phyloP scores from a whole-genome alignment of 2,888 invertebrate species.

The Epiblema foenella region DNA sequence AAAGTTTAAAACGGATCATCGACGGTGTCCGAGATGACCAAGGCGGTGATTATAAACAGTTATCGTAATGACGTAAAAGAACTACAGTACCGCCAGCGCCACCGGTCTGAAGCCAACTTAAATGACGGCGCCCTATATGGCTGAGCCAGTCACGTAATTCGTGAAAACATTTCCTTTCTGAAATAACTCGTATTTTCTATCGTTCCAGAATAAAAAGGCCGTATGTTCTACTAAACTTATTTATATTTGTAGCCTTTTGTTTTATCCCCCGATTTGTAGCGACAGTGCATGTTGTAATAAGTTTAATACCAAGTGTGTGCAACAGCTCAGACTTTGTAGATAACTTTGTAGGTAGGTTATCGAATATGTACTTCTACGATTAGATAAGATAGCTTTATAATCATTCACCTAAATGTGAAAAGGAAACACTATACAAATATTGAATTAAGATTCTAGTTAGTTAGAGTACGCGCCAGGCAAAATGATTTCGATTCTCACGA shows the following conservation, averaged over 20 bases:
- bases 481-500: conserved; percentile 10
- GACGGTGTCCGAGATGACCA: conserved; percentile 56
- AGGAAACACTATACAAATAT: conserved; percentile 43
- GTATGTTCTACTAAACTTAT: conserved; percentile 6
- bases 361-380: conserved; percentile 59
- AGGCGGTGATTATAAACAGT: conserved; percentile 58
- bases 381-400: conserved; percentile 57
- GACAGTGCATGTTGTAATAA: conserved; percentile 7
- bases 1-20: conserved; percentile 53
- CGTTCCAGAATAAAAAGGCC: not conserved
- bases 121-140: conserved; percentile 53
- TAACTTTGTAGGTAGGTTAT: conserved; percentile 52
- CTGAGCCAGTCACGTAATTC: conserved; percentile 41
- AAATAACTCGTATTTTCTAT: conserved; percentile 22
- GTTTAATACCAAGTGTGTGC: conserved; percentile 13
- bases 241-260: not conserved
- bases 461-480: conserved; percentile 16
- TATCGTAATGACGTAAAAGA: conserved; percentile 65
- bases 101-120: conserved; percentile 46
- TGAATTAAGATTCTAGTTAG: conserved; percentile 41
- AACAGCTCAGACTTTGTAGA: conserved; percentile 11
- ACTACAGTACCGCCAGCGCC: conserved; percentile 49
- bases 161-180: conserved; percentile 38
- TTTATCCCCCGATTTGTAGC: not conserved
- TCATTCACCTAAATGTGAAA: conserved; percentile 59